Conservation (phyloP, 2,888 invertebrate species). For the Agonopterix subpropinquella region DNA sequence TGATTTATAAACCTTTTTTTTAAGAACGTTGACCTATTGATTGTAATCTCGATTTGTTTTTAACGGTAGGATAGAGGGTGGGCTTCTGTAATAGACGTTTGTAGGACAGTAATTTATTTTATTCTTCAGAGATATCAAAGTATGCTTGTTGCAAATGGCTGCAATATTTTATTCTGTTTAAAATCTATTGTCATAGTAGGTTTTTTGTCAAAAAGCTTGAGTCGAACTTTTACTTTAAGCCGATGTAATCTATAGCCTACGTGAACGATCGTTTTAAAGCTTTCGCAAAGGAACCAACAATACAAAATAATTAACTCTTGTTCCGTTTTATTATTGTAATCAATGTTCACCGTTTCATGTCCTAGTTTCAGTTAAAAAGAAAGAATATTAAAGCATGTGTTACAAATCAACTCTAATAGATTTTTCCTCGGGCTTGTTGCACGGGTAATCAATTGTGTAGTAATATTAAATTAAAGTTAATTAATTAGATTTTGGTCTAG, state of each 20-base stretch:
- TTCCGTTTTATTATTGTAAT: too few species aligned
- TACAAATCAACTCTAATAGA: too few species aligned
- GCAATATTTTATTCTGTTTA: slow-evolving; percentile 25
- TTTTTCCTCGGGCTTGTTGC: too few species aligned
- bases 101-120: slow-evolving; percentile 28
- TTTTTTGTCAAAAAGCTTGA: slow-evolving; percentile 7
- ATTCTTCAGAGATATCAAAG: slow-evolving; percentile 29
- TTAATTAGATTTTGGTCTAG: too few species aligned
- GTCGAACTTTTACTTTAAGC: slow-evolving; percentile 30
- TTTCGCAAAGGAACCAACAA: too few species aligned
- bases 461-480: too few species aligned
- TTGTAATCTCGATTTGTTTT: slow-evolving; percentile 30
- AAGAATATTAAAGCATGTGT: too few species aligned
- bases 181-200: slow-evolving; percentile 28
- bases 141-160: slow-evolving; percentile 7
- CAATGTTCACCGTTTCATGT: too few species aligned
- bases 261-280: too few species aligned
- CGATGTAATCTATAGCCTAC: slow-evolving; percentile 7
- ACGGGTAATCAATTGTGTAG: too few species aligned
- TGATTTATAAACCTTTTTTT: slow-evolving; percentile 57
- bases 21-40: slow-evolving; percentile 43
- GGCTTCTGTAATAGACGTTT: slow-evolving; percentile 25
- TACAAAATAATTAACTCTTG: too few species aligned
- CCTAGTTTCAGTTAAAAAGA: too few species aligned
- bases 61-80: slow-evolving; percentile 13